Base-by-base conservation (phyloP, 2,888 invertebrate species). In the Deilephila elpenor region DNA sequence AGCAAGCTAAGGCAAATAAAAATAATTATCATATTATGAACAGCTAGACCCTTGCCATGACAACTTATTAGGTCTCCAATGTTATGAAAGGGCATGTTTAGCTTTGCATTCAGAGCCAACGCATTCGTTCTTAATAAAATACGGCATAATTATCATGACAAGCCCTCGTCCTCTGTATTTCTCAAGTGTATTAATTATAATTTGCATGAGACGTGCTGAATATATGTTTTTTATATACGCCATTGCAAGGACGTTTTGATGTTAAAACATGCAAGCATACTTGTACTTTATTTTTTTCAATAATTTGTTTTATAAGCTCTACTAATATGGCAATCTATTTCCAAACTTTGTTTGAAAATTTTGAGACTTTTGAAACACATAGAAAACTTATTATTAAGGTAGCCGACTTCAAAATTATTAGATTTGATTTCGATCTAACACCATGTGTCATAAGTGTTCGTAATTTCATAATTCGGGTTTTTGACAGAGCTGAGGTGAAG, bases 71-170 rank as follows among this genome's bases (percentile, higher is more conserved):
- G 17, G 56, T 19, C 19, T 56, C 1, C 56, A 56, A n/a, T 56
- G 56, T 56, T 51, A 51, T 44, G 44, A 44, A 67, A 67, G 44
- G 44, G 44, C 67, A 51, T 51, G 25, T 44, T 51, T 7, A 67
- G 1, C 20, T 56, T n/a, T 19, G 32, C n/a, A 34, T 62, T 62
- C 61, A 62, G 32, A 62, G 1, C 25, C 44, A 17, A 25, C 34
- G 51, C 51, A 51, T 51, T 67, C 44, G 64, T 51, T 67, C 44
- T 51, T 67, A 44, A 44, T 64, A 64, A 67, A 25, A 29, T 17
- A 51, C 64, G 67, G 67, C 51, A 20, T 51, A 3, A 6, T 64
- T 44, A 67, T 51, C 67, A 44, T 51, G 51, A 67, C 67, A 25
- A 20, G 25, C 25, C 25, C 37, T 51, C 14, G 7, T n/a, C n/a